Conservation (phyloP, 2,113 vertebrate species). For the Vombatus ursinus region DNA sequence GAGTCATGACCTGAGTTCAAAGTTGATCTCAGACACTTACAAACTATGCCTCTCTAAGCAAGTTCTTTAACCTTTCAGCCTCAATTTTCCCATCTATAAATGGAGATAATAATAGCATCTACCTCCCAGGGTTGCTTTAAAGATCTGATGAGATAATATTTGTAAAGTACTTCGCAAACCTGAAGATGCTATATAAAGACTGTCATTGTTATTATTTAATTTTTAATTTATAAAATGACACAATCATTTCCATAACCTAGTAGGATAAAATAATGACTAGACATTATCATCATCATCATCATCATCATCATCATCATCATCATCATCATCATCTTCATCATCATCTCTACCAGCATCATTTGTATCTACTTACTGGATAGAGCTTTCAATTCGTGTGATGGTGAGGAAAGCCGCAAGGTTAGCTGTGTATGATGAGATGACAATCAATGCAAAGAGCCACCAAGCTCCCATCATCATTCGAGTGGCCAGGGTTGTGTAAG, state of each 20-base stretch:
- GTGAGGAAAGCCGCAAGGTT: constrained; percentile 99
- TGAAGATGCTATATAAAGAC: not conserved
- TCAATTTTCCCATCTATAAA: not conserved
- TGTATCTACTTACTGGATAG: constrained; percentile 95
- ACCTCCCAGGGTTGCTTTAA: not conserved
- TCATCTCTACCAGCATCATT: not conserved
- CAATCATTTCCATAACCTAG: not conserved
- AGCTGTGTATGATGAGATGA: constrained; percentile 98
- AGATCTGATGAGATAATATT: not conserved
- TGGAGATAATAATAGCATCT: not conserved
- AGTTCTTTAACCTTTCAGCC: not conserved
- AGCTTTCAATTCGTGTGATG: constrained; percentile 97
- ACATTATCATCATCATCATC: not conserved
- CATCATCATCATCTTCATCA: not conserved
- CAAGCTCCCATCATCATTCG: constrained; percentile 99
- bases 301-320: too few relatives aligned
- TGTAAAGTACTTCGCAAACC: not conserved
- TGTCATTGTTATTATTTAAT: not conserved
- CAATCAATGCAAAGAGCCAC: constrained; percentile 99
- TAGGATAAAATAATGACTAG: not conserved
- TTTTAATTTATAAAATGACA: not conserved
- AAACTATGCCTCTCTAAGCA: not conserved
- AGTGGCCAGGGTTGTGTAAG: constrained; percentile 96
- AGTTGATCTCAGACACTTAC: not conserved
- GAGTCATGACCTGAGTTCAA: not conserved